Evolutionary conservation across 2,113 vertebrate genomes (phyloP), one percentile per base, ranked within the genome.

Genomic region (Pagrus major): DNA sequence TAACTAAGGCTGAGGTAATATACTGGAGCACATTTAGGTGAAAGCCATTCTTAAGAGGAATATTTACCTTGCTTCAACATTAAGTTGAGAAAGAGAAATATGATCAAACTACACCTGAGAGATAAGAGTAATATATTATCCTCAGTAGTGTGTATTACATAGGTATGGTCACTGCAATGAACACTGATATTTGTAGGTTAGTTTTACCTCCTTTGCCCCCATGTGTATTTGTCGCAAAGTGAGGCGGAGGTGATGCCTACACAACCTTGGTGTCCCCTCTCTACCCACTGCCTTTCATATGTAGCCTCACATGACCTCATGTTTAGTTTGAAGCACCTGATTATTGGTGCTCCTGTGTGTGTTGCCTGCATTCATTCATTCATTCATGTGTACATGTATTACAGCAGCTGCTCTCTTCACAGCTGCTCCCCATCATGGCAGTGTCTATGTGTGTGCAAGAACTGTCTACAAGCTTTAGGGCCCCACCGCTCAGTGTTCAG

Each of bases 361-460:
- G 60, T 76, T 65, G 21, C 44, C 71, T 58, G 49, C 21, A 8
- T 81, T 73, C 52, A 77, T 81, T 69, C 21, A 8, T 81, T 73
- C 52, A 77, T 81, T 69, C 67, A 42, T 88, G 80, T 84, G 74
- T 20, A 77, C 69, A 59, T 84, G 52, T 60, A 78, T 83, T 35
- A 77, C 60, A 81, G 71, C 91, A 93, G 90, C 90, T 93, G 90
- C 89, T 81, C 78, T 78, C 61, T 59, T 61, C 71, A 90, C 91
- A 92, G 88, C 90, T 93, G 93, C 81, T 61, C 82, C 79, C 65
- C 60, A 70, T 79, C 11, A 73, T 41, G 76, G 55, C 56, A 63
- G 56, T 86, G 56, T 67, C 21, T 88, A 42, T 74, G 44, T 80
- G 52, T 56, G 37, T 85, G 51, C 68, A 68, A 54, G 37, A n/a